Evolutionary conservation across 1,140 invertebrate genomes (phyloP), one percentile per base, ranked within the genome.

Genomic region (Eulimnadia texana): DNA sequence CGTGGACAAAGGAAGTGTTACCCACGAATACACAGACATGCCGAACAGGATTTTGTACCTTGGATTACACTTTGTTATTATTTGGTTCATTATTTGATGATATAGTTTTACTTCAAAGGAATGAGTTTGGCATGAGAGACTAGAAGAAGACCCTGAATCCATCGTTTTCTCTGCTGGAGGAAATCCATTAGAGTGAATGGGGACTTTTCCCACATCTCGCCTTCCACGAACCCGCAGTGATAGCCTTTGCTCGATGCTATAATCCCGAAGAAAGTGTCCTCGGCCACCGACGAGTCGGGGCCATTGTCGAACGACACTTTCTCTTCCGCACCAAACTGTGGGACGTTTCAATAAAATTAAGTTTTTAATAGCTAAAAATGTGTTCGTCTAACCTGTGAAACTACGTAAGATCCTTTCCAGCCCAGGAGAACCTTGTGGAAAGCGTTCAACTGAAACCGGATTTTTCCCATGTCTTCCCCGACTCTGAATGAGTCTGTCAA

Each of bases 191-290:
- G 73, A 0, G 90, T 92, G 70, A 98, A 98, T 6, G 94, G 93
- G 19, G 90, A 93, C 70, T 97, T 95, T 72, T 98, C 93, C 84
- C 90, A 92, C 93, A 97, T 96, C 75, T 96, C 93, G 20, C 93
- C 92, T 70, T 95, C 91, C 63, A 96, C 82, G 72, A 94, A 95
- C 69, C 92, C 90, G 70, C 95, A 95, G 1, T 84, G 80, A 69
- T 86, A 91, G 10, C 89, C 89, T 71, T 88, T 78, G 59, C 80
- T 80, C 69, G 85, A 90, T 0, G 93, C 94, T 63, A 86, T 84
- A 88, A 98, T 93, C 0, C 89, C 91, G 76, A 98, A 98, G 71
- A 84, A 97, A 70, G 92, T 96, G 72, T 98, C 94, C 73, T 98
- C 93, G 24, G 94, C 93, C n/a, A 97, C 88, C 0, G 91, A 95